Percentiles rank a stretch among this genome's conserved stretches.
Evolutionary conservation across 2,888 invertebrate genomes (phyloP).

Genomic region (Priapulus caudatus): DNA sequence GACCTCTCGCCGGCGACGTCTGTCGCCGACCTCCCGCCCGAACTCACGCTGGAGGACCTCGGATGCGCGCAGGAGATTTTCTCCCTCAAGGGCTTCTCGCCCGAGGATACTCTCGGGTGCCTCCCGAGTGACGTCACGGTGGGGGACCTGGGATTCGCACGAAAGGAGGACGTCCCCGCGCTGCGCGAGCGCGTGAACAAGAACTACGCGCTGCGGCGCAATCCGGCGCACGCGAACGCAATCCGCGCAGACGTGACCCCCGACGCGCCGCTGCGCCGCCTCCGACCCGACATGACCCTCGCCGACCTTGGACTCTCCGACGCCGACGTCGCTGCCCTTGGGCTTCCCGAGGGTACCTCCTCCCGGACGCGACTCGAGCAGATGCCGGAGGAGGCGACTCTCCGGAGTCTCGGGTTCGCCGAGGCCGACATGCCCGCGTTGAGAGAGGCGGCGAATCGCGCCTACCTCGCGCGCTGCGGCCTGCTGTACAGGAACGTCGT

Average conservation of each 20-base stretch:
- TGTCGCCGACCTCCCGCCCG: not conserved
- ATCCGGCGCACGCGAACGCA: not conserved
- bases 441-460: not conserved
- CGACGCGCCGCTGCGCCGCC: too few relatives aligned
- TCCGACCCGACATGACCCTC: not conserved
- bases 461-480: not conserved
- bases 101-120: too few relatives aligned
- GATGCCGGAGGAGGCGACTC: not conserved
- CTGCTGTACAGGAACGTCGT: not conserved
- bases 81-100: too few relatives aligned
- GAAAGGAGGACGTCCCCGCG: not conserved
- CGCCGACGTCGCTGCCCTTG: too few relatives aligned
- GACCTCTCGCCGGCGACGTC: too few relatives aligned
- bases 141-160: too few relatives aligned
- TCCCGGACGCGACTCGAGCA: not conserved
- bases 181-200: not conserved
- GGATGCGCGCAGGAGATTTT: too few relatives aligned
- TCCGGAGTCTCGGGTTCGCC: not conserved
- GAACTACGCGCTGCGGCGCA: constrained; percentile 1
- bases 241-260: not conserved
- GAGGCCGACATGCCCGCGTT: not conserved
- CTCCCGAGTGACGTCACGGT: too few relatives aligned
- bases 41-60: not conserved
- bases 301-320: not conserved
- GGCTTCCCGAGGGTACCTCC: not conserved